Evolutionary conservation across 1,140 invertebrate species (phyloP).

Genomic region (Sarcophaga bullata): DNA sequence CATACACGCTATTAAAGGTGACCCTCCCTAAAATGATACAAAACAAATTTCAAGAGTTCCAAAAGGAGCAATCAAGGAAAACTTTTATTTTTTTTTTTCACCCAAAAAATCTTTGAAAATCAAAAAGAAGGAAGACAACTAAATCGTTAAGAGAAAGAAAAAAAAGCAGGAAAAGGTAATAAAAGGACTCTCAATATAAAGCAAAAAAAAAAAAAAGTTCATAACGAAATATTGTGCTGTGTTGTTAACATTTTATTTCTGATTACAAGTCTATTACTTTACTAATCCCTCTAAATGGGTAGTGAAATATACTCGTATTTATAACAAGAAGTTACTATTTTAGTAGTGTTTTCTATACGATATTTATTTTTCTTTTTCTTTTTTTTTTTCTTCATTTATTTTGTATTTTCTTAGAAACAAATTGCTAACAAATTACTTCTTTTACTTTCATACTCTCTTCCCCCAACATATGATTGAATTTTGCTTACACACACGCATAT

Average conservation of each 20-base stretch:
- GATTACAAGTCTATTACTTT: slow-evolving; percentile 9
- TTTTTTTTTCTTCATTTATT: not conserved
- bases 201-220: not conserved
- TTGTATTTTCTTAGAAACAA: slow-evolving; percentile 53
- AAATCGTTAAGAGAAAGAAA: not conserved
- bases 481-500: too few species aligned
- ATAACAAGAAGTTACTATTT: too few species aligned
- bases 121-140: not conserved
- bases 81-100: too few species aligned
- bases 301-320: slow-evolving; percentile 49
- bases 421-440: slow-evolving; percentile 65
- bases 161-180: not conserved
- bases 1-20: not conserved
- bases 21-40: not conserved
- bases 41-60: not conserved
- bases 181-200: not conserved
- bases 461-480: not conserved
- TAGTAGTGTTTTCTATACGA: not conserved
- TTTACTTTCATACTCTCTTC: slow-evolving; percentile 39
- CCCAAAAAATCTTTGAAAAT: not conserved
- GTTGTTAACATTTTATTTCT: not conserved
- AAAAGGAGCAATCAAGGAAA: too few species aligned
- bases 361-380: not conserved
- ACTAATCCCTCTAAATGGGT: slow-evolving; percentile 12
- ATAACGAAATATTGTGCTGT: not conserved